Evolutionary conservation across 2,797 vertebrate species (phyloP).

Genomic region (Lithobates sylvaticus): DNA sequence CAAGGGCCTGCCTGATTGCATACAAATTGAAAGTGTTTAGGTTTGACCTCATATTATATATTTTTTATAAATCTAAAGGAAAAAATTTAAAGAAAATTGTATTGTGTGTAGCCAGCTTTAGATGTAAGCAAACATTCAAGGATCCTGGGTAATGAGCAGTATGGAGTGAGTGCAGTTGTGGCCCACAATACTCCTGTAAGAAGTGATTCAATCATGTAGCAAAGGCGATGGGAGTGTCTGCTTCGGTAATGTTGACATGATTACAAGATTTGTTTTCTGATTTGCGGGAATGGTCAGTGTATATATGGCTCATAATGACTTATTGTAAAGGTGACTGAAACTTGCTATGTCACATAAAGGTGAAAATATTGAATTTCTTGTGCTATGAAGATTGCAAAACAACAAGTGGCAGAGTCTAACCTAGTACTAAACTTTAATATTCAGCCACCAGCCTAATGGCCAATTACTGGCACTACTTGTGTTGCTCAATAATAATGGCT

Average conservation of each 20-base stretch:
- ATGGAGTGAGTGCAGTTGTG: neutral
- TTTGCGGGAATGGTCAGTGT: neutral
- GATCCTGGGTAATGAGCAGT: no score
- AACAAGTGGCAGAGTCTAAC: neutral
- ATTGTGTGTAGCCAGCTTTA: no score
- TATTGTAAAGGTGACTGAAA: neutral
- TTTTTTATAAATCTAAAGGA: no score
- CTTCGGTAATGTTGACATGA: neutral
- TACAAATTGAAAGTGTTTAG: no score
- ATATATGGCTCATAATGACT: neutral
- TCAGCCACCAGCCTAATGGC: neutral
- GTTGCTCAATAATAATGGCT: neutral
- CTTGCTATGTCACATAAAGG: neutral
- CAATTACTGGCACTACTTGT: neutral
- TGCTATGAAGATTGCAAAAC: conserved; percentile 10
- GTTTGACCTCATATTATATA: no score
- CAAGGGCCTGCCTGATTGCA: no score
- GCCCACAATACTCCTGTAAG: neutral
- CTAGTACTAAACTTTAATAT: neutral
- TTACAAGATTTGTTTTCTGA: neutral
- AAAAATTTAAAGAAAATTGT: no score
- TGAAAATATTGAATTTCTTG: conserved; percentile 1
- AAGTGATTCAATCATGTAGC: no score
- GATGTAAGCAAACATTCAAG: no score
- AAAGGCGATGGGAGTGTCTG: neutral